Evolutionary conservation across 2,113 vertebrate genomes (phyloP).

Genomic region (Poecilia latipinna): DNA sequence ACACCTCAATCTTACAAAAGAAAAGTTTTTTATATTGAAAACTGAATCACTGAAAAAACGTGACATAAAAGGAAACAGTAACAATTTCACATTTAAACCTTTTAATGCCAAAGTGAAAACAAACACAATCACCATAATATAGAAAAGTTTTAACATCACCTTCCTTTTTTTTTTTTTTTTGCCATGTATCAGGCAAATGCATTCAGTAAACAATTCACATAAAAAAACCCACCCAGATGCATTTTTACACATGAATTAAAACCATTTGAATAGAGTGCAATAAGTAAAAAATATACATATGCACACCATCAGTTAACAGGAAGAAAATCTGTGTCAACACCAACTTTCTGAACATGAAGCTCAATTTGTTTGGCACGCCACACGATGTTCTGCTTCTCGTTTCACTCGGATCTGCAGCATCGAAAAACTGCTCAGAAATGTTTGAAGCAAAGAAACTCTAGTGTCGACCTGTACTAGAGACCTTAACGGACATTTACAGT

Average conservation of each 20-base stretch:
- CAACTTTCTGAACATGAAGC: neutral
- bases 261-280: slow-evolving; percentile 19
- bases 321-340: neutral
- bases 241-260: slow-evolving; percentile 10
- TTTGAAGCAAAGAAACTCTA: neutral
- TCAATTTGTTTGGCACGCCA: slow-evolving; percentile 48
- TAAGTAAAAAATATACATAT: slow-evolving; percentile 4
- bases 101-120: slow-evolving; percentile 50
- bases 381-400: slow-evolving; percentile 9
- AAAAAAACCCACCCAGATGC: neutral
- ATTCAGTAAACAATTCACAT: slow-evolving; percentile 38
- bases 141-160: slow-evolving; percentile 9
- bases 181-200: slow-evolving; percentile 45
- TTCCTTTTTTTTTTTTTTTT: slow-evolving; percentile 30
- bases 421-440: neutral
- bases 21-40: no score
- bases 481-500: neutral
- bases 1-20: no score
- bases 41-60: neutral
- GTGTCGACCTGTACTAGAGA: neutral
- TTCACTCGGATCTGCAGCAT: neutral
- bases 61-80: neutral
- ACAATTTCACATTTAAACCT: slow-evolving; percentile 39
- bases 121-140: slow-evolving; percentile 26
- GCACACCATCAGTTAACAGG: slow-evolving; percentile 7